Evolutionary conservation across 2,888 invertebrate genomes (phyloP), one percentile per base, ranked within the genome.

Genomic region (Tolmerus cingulatus): DNA sequence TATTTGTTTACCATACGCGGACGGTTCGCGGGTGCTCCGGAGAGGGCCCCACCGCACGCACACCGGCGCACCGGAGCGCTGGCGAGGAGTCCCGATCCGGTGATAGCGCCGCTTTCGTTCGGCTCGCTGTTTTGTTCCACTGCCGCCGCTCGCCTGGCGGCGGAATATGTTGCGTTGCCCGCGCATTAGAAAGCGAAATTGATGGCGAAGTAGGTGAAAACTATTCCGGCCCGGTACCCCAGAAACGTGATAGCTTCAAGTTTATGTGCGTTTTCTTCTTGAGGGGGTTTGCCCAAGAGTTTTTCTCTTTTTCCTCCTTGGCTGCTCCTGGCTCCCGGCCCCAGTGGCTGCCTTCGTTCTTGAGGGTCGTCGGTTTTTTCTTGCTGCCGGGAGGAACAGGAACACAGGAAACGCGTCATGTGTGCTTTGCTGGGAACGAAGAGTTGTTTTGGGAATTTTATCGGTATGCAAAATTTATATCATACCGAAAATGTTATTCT

Each of bases 161-260:
- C 23, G 66, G 19, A 46, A 46, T 46, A 57, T 57, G 40, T 84
- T 84, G 57, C 57, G 37, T 84, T 57, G 84, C 37, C 43, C 74
- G 84, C 84, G 84, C 84, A 84, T 84, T 84, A 74, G 84, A 84
- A 84, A 84, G 84, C 84, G 84, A 84, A 84, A 84, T 84, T 74
- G 9, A 40, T 30, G 84, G 16, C 19, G 66, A 84, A 84, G 57
- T 84, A 84, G 74, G 84, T 74, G 84, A 84, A 84, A 84, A 84
- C 84, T 84, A 84, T 84, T 23, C 66, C 81, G 81, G 81, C 81
- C 81, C 84, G 57, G 57, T 84, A 84, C 84, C 84, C 84, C 43
- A 84, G 84, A 84, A 84, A 84, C 84, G 84, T 84, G 84, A 40
- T 40, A 16, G 66, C 84, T 40, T 37, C 66, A 74, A 66, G 19